Evolutionary conservation across 1,140 invertebrate genomes (phyloP).

Genomic region (Drosophila quadrilineata): DNA sequence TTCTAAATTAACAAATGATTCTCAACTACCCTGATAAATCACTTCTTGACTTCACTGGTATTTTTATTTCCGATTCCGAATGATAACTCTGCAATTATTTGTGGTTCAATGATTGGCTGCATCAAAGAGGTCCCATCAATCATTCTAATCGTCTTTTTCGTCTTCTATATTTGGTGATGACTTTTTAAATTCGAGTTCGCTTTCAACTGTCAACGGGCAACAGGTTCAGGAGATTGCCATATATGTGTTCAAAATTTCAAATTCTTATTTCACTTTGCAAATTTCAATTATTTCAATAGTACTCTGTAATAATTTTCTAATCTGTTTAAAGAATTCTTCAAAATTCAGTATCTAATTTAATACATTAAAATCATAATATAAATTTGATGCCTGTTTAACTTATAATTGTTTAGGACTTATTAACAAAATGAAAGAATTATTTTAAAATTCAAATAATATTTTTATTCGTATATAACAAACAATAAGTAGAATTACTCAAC

Average conservation of each 20-base stretch:
- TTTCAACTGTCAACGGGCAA: neutral
- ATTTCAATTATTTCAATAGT: too few relatives aligned
- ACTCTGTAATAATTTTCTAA: too few relatives aligned
- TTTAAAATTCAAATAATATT: conserved; percentile 12
- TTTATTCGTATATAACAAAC: conserved; percentile 20
- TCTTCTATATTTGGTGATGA: neutral
- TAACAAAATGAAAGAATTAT: conserved; percentile 12
- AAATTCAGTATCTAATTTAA: too few relatives aligned
- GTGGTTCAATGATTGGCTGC: too few relatives aligned
- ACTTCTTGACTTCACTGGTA: too few relatives aligned
- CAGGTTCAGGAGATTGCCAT: neutral
- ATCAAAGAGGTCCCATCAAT: neutral
- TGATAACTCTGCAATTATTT: too few relatives aligned
- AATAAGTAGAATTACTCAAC: conserved; percentile 26
- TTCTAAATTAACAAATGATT: neutral
- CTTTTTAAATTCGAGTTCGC: neutral
- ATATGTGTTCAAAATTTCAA: neutral
- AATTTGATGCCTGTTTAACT: too few relatives aligned
- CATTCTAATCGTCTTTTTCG: neutral
- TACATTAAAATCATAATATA: too few relatives aligned
- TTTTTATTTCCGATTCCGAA: too few relatives aligned
- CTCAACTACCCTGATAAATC: neutral
- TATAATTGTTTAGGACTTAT: neutral
- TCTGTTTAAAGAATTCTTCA: too few relatives aligned
- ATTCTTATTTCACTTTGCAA: too few relatives aligned